These are phyloP conservation scores for Cercopithecus petaurista DNA, from an alignment of 2,797 vertebrate genomes.

Conservation along the genomic window DNA sequence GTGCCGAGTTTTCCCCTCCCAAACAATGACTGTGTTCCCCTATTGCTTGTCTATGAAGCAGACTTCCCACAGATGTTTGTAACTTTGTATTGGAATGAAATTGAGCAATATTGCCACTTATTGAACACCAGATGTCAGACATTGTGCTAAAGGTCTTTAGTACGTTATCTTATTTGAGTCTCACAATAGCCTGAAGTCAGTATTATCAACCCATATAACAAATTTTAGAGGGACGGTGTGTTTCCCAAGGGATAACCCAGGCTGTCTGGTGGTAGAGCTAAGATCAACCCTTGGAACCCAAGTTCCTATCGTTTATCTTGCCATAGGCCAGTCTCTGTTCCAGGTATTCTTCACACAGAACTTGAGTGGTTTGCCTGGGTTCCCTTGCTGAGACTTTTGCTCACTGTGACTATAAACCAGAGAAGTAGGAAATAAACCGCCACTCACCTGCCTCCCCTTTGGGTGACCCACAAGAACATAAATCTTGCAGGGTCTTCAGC, in stretches of 20 bases:
- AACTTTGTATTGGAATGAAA: neutral
- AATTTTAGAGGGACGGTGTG: neutral
- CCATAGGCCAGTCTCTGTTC: neutral
- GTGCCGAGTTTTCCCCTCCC: neutral
- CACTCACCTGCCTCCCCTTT: neutral
- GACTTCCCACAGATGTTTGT: neutral
- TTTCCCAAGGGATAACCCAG: neutral
- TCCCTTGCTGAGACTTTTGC: neutral
- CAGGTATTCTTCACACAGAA: neutral
- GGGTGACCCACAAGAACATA: neutral
- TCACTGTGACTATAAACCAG: neutral
- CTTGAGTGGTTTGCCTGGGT: neutral
- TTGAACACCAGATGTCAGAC: neutral
- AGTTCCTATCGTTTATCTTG: neutral
- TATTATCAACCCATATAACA: conserved; percentile 5
- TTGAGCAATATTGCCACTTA: neutral
- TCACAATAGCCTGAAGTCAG: neutral
- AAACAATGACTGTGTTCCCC: neutral
- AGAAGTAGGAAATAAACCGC: neutral
- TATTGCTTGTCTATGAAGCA: neutral
- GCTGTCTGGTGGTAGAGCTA: neutral
- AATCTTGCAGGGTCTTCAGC: neutral
- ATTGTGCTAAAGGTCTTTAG: neutral
- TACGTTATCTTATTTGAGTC: neutral
- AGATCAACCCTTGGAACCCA: neutral